Base-by-base conservation (phyloP, 2,113 vertebrate species). In the Spermophilus dauricus region DNA sequence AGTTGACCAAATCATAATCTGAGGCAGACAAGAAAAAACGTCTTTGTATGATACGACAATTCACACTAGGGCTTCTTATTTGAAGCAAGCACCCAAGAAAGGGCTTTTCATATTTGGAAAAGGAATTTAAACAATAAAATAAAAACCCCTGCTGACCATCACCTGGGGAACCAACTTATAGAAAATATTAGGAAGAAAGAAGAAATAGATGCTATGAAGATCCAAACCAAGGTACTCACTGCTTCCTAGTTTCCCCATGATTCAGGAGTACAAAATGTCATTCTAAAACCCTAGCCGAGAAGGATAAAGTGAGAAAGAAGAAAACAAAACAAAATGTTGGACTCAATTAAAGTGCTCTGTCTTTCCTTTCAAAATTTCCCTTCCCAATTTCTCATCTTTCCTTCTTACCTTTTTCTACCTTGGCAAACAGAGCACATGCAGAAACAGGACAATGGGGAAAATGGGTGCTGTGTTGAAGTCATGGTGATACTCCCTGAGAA, bases 381-480 rank as follows among this genome's bases (percentile, higher is more conserved):
- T 81, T 85, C 37, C 34, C 65, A 78, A 65, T 12, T 45, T 82
- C 7, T 39, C 70, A 56, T 39, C 56, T 82, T 32, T 45, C 18
- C 24, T 82, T 91, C 37, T 18, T 67, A 34, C 67, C 32, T 3
- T 13, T 14, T 75, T 37, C 26, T 14, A 86, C 2, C 26, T 73
- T 20, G 6, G 5, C 5, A 30, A 70, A 86, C 0, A 56, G 61
- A 86, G 24, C 3, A 5, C 7, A 3, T 4, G 2, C 1, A 10
- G 67, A 58, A 81, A 58, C 65, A 69, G 18, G 28, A 2, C 32
- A 37, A 45, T 32, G 7, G 63, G 4, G 67, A 28, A 26, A 34
- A 28, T 28, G 34, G 37, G 34, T 80, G 22, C 20, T 24, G 4
- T 1, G 1, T 61, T 3, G 11, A 65, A 30, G 24, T 11, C 18